phyloP scores from a whole-genome alignment of 1,140 invertebrate species.

The Plectrocnemia conspersa region DNA sequence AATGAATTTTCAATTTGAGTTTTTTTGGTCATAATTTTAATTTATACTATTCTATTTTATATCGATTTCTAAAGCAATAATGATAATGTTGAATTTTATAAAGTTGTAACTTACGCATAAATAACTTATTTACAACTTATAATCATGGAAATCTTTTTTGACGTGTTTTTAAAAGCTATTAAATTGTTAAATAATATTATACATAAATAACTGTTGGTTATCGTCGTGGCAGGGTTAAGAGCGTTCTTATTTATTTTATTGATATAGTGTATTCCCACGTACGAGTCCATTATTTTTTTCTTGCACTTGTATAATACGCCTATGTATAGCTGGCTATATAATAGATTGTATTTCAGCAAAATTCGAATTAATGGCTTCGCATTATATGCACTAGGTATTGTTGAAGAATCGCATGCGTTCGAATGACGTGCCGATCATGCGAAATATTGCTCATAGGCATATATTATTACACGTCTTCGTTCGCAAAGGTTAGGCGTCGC shows the following conservation, averaged over 20 bases:
- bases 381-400: background rate
- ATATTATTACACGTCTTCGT: background rate
- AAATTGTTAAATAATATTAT: too few species aligned
- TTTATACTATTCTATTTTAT: too few species aligned
- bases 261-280: constrained; percentile 1
- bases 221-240: constrained; percentile 8
- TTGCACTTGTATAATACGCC: too few species aligned
- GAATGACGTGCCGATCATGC: background rate
- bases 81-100: too few species aligned
- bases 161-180: too few species aligned
- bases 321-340: background rate
- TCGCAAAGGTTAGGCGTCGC: background rate
- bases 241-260: constrained; percentile 5
- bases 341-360: background rate
- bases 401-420: background rate
- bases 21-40: too few species aligned
- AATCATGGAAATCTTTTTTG: too few species aligned
- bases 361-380: background rate
- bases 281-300: background rate
- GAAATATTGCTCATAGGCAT: background rate
- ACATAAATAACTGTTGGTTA: too few species aligned
- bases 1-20: too few species aligned
- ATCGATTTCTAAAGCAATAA: too few species aligned
- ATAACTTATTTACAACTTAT: too few species aligned
- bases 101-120: too few species aligned